Evolutionary conservation across 2,797 vertebrate genomes (phyloP), one percentile per base, ranked within the genome.

Genomic region (Odontamblyopus rebecca): DNA sequence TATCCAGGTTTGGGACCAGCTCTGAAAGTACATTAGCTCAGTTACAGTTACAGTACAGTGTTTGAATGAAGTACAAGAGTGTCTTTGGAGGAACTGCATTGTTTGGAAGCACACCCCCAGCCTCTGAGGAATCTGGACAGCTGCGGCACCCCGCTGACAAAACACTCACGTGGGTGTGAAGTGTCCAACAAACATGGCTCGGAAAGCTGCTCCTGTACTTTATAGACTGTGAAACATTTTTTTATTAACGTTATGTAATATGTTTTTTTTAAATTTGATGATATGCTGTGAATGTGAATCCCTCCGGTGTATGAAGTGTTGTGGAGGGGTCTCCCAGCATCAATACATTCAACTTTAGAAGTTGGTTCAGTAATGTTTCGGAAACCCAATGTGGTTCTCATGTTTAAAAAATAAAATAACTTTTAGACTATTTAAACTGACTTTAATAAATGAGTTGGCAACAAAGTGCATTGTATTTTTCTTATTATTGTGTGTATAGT

Each of bases 121-220:
- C 72, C 82, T 71, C 85, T 80, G 73, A 85, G 85, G 89, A 89
- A 91, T 85, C 77, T 53, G 44, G 72, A 84, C 84, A 89, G 85
- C 88, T 89, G 86, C 82, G 74, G 81, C 77, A n/a, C 82, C 80
- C 77, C 61, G 59, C 78, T 86, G 84, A 85, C 77, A 72, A 85
- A 92, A 86, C 82, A 26, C 77, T 85, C 88, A 84, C 71, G 30
- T 74, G 80, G 83, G 84, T 89, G 90, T 82, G 85, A 93, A 71
- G 75, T 85, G 69, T 69, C 73, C 72, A 66, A 56, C 57, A 29
- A 69, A 23, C 23, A 23, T 23, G 23, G 23, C 23, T 23, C 23
- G 23, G 23, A 70, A 66, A 70, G n/a, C 77, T 48, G 70, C 72
- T 53, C 64, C 74, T 2, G 32, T 50, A 70, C 65, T 57, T 62